These are phyloP conservation scores for Emmelina monodactyla DNA, from an alignment of 2,888 invertebrate genomes.

Conservation along the genomic window DNA sequence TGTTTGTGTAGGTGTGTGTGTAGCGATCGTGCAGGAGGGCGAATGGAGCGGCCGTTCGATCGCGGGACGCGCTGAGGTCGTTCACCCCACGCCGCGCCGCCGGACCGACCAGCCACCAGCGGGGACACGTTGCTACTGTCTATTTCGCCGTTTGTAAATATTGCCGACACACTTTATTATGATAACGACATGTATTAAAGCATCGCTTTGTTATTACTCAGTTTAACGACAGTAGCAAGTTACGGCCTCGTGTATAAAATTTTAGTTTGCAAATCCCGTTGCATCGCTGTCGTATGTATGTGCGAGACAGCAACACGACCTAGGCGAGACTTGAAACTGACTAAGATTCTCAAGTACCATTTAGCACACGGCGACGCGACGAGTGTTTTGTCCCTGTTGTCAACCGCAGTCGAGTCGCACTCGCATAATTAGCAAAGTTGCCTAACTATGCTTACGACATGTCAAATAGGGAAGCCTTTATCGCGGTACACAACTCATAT, in stretches of 20 bases:
- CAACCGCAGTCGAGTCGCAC: neutral
- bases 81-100: conserved; percentile 36
- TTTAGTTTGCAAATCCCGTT: neutral
- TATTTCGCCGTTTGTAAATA: neutral
- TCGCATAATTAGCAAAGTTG: neutral
- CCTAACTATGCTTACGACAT: neutral
- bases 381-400: no score
- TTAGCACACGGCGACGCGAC: neutral
- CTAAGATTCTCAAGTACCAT: neutral
- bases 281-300: neutral
- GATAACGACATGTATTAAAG: neutral
- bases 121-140: neutral
- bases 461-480: no score
- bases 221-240: neutral
- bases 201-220: no score
- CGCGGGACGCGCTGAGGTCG: conserved; percentile 53
- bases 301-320: neutral
- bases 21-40: conserved; percentile 20
- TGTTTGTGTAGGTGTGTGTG: conserved; percentile 19
- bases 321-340: neutral
- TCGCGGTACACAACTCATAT: no score
- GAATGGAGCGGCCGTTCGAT: conserved; percentile 34
- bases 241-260: neutral
- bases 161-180: neutral
- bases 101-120: conserved; percentile 14